Base-by-base conservation (phyloP, 2,888 invertebrate genomes). In the Unio pictorum region DNA sequence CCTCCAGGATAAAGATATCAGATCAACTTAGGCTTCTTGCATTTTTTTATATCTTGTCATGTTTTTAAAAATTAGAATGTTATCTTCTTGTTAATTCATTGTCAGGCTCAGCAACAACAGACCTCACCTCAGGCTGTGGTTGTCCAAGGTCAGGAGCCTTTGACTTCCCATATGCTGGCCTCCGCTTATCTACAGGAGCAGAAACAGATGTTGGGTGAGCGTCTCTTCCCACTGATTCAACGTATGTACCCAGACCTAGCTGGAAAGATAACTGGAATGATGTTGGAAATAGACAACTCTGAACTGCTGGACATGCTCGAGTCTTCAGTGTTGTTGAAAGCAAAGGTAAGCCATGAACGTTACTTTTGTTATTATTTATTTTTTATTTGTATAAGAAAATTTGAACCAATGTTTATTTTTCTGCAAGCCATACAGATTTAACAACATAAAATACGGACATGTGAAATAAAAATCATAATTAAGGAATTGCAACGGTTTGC, bases 131-230 rank as follows among this genome's bases (percentile, higher is more conserved):
- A 95, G 87, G 96, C 96, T 73, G 95, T 98, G 68, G 95, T 95
- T 90, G 94, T 97, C 82, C 94, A 95, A 30, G 89, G 88, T 68
- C 98, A 98, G 91, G 99, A 98, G 90, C 98, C 98, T 73, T 93
- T 99, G 79, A 98, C 98, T 61, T 95, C 99, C n/a, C 94, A 96
- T 61, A 96, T 98, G 95, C 92, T 99, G 91, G 98, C 99, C 67
- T 95, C 96, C 75, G 99, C 99, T 75, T 94, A 94, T 63, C 95
- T 96, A 61, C 96, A 96, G 90, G 99, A 99, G 88, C 99, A 99
- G 91, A 99, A 99, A 90, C 99, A 99, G 92, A 98, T 99, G 95
- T 93, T 99, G 82, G 99, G 99, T 80, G 99, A 99, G 91, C 94
- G 98, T 81, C 93, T 99, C 75, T 99, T 97, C 94, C 99, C 99